Evolutionary conservation across 2,888 invertebrate species (phyloP).

Genomic region (Doris montereyensis): DNA sequence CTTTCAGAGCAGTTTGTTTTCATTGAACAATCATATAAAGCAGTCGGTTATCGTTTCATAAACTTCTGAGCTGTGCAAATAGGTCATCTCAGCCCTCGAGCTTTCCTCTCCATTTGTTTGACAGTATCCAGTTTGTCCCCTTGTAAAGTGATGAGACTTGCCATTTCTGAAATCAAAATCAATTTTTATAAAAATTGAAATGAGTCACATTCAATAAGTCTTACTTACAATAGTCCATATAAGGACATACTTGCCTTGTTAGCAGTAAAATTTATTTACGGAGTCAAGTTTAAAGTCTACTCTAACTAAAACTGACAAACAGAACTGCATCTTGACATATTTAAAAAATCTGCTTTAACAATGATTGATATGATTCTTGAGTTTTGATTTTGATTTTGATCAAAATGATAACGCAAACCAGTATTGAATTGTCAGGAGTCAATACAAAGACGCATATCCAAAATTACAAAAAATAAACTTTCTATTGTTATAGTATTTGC

Average conservation of each 20-base stretch:
- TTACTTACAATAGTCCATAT: too few species aligned
- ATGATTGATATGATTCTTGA: too few species aligned
- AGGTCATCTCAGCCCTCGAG: slow-evolving; percentile 35
- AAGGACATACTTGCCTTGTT: too few species aligned
- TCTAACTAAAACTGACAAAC: too few species aligned
- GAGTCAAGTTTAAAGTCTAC: too few species aligned
- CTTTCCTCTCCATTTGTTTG: slow-evolving; percentile 52
- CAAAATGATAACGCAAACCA: neutral
- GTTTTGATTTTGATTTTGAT: neutral
- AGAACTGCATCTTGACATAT: too few species aligned
- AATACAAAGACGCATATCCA: neutral
- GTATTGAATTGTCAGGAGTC: neutral
- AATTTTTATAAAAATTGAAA: too few species aligned
- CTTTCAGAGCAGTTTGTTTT: neutral
- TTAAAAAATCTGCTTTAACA: too few species aligned
- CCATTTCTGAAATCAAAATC: slow-evolving; percentile 67
- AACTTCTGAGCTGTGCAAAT: too few species aligned
- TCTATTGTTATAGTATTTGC: neutral
- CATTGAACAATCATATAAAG: neutral
- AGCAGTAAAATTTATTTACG: too few species aligned
- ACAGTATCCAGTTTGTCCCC: slow-evolving; percentile 59
- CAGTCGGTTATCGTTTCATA: neutral
- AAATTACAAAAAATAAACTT: neutral
- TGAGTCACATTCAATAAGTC: too few species aligned
- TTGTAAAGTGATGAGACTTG: slow-evolving; percentile 59